Evolutionary conservation across 2,797 vertebrate species (phyloP).

Genomic region (Atherinosoma microstoma): DNA sequence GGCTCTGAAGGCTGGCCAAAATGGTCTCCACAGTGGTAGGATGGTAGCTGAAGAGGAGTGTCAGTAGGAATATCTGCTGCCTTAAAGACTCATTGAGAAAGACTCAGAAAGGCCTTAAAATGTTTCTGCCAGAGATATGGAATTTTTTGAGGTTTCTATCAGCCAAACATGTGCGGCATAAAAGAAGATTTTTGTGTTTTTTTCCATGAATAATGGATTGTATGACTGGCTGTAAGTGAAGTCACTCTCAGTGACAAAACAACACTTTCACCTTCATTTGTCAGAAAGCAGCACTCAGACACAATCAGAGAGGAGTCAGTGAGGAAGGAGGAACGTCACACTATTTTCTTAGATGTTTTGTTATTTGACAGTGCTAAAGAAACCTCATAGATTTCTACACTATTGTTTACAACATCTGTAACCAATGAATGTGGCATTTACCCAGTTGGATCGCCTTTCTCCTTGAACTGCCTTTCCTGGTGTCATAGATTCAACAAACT

Average conservation of each 20-base stretch:
- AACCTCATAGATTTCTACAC: neutral
- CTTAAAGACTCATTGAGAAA: slow-evolving; percentile 5
- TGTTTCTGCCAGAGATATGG: neutral
- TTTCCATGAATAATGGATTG: neutral
- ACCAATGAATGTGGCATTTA: no score
- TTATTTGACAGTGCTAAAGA: neutral
- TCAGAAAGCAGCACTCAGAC: neutral
- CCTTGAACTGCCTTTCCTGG: no score
- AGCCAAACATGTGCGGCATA: neutral
- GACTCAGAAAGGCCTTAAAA: neutral
- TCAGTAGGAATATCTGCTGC: slow-evolving; percentile 21
- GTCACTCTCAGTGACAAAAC: neutral
- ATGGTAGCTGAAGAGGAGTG: slow-evolving; percentile 25
- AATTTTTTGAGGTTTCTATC: neutral
- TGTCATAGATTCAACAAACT: no score
- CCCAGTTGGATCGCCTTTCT: no score
- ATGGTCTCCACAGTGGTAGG: slow-evolving; percentile 7
- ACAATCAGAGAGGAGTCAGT: neutral
- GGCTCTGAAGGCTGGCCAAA: slow-evolving; percentile 50
- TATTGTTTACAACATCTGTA: neutral
- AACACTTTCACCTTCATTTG: neutral
- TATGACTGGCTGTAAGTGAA: neutral
- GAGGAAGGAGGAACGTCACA: neutral
- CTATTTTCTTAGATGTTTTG: neutral
- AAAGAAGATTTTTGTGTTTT: neutral